These are phyloP conservation scores for Xanthia togata DNA, from an alignment of 2,888 invertebrate genomes.

Conservation along the genomic window DNA sequence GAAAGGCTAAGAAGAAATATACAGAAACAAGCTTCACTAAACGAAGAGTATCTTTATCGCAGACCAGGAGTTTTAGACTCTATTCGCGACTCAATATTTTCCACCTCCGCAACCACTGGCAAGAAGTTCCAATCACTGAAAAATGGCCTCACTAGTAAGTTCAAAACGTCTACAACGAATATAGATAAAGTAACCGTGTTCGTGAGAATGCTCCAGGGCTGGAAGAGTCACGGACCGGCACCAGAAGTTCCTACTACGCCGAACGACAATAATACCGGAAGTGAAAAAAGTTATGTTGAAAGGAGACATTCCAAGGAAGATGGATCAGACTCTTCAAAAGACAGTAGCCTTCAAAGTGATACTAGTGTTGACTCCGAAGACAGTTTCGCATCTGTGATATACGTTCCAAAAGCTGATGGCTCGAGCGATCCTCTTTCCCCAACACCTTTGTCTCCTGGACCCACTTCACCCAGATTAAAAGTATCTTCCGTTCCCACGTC, in stretches of 20 bases:
- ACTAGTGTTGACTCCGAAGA: constrained; percentile 98
- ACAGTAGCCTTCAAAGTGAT: constrained; percentile 97
- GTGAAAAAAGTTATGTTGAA: constrained; percentile 89
- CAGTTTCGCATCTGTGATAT: constrained; percentile 98
- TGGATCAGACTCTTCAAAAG: constrained; percentile 96
- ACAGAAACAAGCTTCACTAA: constrained; percentile 96
- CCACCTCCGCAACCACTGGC: constrained; percentile 92
- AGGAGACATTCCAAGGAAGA: constrained; percentile 96
- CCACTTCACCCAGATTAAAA: constrained; percentile 91
- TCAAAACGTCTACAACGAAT: constrained; percentile 95
- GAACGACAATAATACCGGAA: constrained; percentile 85
- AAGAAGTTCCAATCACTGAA: constrained; percentile 94
- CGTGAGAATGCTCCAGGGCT: constrained; percentile 95
- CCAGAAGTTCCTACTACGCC: constrained; percentile 87
- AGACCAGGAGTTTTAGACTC: constrained; percentile 92
- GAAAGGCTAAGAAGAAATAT: constrained; percentile 95
- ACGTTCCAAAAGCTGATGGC: constrained; percentile 95
- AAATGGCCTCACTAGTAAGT: constrained; percentile 95
- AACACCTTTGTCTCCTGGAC: constrained; percentile 91
- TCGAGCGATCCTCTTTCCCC: constrained; percentile 90
- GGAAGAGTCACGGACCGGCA: constrained; percentile 91
- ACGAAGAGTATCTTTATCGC: constrained; percentile 95
- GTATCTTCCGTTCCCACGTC: constrained; percentile 94
- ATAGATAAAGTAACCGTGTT: constrained; percentile 96
- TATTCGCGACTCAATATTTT: constrained; percentile 93